phyloP scores from a whole-genome alignment of 2,797 vertebrate genomes.

The Lateolabrax maculatus region DNA sequence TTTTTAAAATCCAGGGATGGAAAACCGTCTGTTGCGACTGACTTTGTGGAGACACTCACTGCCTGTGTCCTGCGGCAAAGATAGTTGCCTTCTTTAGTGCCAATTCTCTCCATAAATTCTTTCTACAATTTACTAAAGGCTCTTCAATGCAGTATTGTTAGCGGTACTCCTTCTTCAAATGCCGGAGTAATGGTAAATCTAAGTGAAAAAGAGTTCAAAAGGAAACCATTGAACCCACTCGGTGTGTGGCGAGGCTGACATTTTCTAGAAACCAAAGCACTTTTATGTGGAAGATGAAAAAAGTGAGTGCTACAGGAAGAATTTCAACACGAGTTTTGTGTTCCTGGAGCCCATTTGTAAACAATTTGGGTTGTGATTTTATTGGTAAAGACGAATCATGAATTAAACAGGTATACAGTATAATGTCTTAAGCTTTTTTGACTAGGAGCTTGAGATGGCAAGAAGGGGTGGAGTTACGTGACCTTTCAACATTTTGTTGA shows the following conservation, averaged over 20 bases:
- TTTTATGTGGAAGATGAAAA: not conserved
- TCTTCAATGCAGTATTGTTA: conserved; percentile 7
- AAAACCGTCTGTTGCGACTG: conserved; percentile 5
- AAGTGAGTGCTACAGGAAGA: not conserved
- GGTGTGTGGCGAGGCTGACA: not conserved
- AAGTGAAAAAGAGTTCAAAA: not conserved
- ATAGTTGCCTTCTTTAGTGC: conserved; percentile 1
- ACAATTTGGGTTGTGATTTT: not conserved
- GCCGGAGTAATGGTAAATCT: not conserved
- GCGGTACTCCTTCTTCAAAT: too few relatives aligned
- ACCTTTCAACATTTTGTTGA: not conserved
- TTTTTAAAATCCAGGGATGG: conserved; percentile 38
- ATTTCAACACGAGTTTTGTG: not conserved
- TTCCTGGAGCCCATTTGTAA: not conserved
- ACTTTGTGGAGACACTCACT: conserved; percentile 21
- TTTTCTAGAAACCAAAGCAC: not conserved
- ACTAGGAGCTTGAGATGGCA: not conserved
- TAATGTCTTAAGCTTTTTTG: not conserved
- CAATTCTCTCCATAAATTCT: conserved; percentile 21
- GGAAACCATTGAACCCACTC: not conserved
- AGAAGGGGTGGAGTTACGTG: not conserved
- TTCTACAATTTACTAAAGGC: conserved; percentile 5
- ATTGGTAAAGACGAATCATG: not conserved
- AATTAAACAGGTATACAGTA: not conserved
- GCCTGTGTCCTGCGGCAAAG: conserved; percentile 15